Percentiles rank a stretch among this genome's conserved stretches.
These are phyloP conservation scores for Triplophysa rosa DNA, from an alignment of 2,113 vertebrate species.

Conservation along the genomic window DNA sequence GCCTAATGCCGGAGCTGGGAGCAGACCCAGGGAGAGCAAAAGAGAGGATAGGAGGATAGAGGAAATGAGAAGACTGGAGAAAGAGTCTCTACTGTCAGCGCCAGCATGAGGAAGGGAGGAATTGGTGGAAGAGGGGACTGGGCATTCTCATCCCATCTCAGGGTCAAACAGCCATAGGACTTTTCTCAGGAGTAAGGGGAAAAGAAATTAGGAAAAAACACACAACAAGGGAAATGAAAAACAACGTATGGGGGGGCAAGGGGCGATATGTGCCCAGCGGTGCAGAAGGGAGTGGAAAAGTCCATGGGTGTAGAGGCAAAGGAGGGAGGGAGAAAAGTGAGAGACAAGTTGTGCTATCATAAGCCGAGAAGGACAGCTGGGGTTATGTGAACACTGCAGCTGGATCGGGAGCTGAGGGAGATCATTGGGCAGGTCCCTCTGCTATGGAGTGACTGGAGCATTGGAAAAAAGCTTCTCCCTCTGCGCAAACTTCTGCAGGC, in stretches of 20 bases:
- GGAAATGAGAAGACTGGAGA: constrained; percentile 51
- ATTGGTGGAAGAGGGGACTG: constrained; percentile 11
- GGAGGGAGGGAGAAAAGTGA: constrained; percentile 56
- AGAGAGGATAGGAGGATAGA: constrained; percentile 52
- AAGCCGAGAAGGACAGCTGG: constrained; percentile 77
- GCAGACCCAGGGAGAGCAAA: constrained; percentile 56
- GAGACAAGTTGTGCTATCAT: constrained; percentile 80
- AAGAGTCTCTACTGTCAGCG: constrained; percentile 38
- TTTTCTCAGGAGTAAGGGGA: constrained; percentile 73
- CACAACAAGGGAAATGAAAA: constrained; percentile 60
- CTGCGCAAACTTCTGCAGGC: constrained; percentile 51
- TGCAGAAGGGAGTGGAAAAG: constrained; percentile 77
- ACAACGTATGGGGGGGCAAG: constrained; percentile 61
- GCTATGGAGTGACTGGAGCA: constrained; percentile 63
- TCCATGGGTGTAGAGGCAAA: constrained; percentile 72
- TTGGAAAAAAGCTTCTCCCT: constrained; percentile 67
- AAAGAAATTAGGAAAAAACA: constrained; percentile 69
- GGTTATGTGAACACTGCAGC: constrained; percentile 82
- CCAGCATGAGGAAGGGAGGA: constrained; percentile 13
- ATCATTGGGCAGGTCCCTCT: constrained; percentile 74
- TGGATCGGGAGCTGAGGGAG: constrained; percentile 77
- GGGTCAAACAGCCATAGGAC: constrained; percentile 68
- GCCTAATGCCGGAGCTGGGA: constrained; percentile 60
- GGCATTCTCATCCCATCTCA: constrained; percentile 67
- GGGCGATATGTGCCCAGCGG: constrained; percentile 66